Base-by-base conservation (phyloP, 2,888 invertebrate genomes). In the Atethmia centrago region DNA sequence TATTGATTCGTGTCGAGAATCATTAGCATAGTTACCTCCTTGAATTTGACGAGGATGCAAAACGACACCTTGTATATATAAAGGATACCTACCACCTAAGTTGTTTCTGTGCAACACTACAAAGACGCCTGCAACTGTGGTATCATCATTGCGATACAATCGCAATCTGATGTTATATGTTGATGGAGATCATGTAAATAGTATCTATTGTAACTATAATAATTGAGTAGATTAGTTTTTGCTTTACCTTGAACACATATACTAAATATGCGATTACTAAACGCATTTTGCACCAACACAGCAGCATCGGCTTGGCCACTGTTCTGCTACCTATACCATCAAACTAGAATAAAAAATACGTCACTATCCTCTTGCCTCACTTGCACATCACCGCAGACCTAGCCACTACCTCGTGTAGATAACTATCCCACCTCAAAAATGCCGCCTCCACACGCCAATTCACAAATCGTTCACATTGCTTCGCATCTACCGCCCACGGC, bases 381-480 rank as follows among this genome's bases (percentile, higher is more conserved):
- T 16, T 25, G 45, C 45, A 5, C 8, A n/a, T n/a, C n/a, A n/a
- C 55, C 8, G 16, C 25, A 53, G 8, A 28, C 19, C 16, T 28
- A 16, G 53, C 25, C 2, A 28, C 25, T 53, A 2, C 14, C 21
- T 9, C n/a, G n/a, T n/a, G n/a, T n/a, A n/a, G n/a, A 31, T 16
- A 21, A 16, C 21, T 9, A 28, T 9, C 19, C 12, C 16, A 21
- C 21, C 19, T 25, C 5, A 36, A 53, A 77, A 78, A 66, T 71
- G 82, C 75, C 83, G 7, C 79, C 31, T 82, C 79, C 42, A 59
- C 63, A 62, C 64, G 19, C 58, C 31, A 61, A 47, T 63, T 47
- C 81, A 74, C 81, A 74, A 75, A 64, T 71, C 74, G 25, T 61
- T 82, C 49, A 72, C 49, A 59, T 42, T 76, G 51, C 65, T 28